Evolutionary conservation across 2,888 invertebrate species (phyloP).

Genomic region (Drymonia ruficornis): DNA sequence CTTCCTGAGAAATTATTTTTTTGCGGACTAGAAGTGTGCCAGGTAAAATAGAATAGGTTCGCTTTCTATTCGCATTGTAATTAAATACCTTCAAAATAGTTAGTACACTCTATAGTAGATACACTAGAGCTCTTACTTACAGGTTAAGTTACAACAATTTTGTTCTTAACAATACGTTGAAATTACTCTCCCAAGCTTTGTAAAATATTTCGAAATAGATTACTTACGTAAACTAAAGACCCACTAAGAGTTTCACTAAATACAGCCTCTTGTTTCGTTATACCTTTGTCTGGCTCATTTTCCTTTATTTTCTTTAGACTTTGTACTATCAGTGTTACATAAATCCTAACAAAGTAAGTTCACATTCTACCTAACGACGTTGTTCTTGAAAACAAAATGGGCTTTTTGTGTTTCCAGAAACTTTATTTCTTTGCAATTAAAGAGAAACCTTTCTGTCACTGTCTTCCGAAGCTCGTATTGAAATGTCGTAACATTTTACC

Average conservation of each 20-base stretch:
- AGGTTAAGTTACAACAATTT: no score
- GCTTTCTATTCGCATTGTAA: no score
- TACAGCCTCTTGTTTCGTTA: neutral
- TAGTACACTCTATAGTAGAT: no score
- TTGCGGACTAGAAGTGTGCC: no score
- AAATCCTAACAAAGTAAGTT: neutral
- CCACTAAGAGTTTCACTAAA: neutral
- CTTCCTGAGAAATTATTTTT: no score
- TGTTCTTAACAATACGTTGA: no score
- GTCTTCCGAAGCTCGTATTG: slow-evolving; percentile 45
- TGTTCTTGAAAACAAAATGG: neutral
- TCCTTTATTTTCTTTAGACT: neutral
- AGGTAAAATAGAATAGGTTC: no score
- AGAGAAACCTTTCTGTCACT: slow-evolving; percentile 23
- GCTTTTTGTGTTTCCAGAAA: slow-evolving; percentile 16
- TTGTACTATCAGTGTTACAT: neutral
- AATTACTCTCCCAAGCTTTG: no score
- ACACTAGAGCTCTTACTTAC: no score
- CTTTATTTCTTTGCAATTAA: slow-evolving; percentile 29
- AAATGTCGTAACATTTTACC: slow-evolving; percentile 43
- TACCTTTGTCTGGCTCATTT: neutral
- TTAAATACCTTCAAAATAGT: no score
- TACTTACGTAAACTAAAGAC: neutral
- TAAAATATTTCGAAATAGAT: neutral
- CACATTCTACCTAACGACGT: neutral